These are phyloP conservation scores for Marmota monax DNA, from an alignment of 2,113 vertebrate genomes.

Conservation along the genomic window DNA sequence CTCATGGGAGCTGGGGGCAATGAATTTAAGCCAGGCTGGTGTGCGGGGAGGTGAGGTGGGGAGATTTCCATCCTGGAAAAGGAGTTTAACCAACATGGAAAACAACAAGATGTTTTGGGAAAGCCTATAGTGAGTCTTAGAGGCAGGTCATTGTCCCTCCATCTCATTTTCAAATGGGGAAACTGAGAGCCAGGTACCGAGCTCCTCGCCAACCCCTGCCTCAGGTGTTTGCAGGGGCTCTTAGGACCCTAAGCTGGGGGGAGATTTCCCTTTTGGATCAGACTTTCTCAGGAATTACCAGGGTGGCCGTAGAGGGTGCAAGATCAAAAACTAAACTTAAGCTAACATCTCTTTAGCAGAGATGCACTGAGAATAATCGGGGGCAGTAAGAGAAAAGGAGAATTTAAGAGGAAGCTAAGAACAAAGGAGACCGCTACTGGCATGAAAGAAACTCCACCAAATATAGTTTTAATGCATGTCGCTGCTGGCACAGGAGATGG, in stretches of 20 bases:
- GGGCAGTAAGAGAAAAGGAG: conserved; percentile 34
- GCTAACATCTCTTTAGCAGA: background rate
- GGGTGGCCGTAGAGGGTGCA: background rate
- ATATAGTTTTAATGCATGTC: conserved; percentile 70
- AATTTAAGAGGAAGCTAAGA: conserved; percentile 63
- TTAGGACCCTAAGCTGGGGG: background rate
- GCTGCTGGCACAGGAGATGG: conserved; percentile 41
- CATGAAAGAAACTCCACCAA: conserved; percentile 59
- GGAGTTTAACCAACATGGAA: background rate
- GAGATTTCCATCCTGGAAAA: conserved; percentile 1
- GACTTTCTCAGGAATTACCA: background rate
- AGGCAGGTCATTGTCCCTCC: background rate
- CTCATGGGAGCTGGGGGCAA: background rate
- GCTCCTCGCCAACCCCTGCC: background rate
- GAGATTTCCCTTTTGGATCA: background rate
- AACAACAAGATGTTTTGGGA: background rate
- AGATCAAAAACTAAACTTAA: conserved; percentile 43
- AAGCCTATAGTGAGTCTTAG: background rate
- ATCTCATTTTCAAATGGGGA: background rate
- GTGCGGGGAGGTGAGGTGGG: fast-evolving
- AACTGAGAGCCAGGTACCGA: background rate
- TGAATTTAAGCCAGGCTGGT: background rate
- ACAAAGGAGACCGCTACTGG: conserved; percentile 52
- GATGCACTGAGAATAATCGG: conserved; percentile 41
- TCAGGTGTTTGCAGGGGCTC: background rate